Base-by-base conservation (phyloP, 2,113 vertebrate species). In the Sinocyclocheilus anophthalmus region DNA sequence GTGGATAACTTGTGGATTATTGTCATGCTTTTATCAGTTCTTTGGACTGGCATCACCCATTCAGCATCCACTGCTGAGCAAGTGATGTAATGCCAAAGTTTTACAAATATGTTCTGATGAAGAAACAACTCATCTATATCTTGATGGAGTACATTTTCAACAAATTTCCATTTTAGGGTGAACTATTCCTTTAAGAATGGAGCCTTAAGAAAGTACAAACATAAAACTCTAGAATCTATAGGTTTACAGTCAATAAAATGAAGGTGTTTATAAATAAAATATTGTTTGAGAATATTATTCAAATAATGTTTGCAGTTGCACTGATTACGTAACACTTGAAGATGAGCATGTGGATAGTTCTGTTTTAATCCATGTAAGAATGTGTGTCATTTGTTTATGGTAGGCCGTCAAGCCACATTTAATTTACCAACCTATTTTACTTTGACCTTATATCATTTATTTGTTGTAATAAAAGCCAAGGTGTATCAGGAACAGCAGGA, bases 371-470 rank as follows among this genome's bases (percentile, higher is more conserved):
- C 16, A 83, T 12, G 65, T 69, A 69, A 83, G 65, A 72, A 83
- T 72, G 18, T 8, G 11, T 55, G 26, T 39, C 10, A 72, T 83
- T 83, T 83, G 63, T 33, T 83, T 72, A 72, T 83, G 81, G 65
- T 55, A 55, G 26, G 24, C 65, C 26, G 63, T 83, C 67, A 70
- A 57, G 33, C 48, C 33, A 42, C 67, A 83, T 83, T 59, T 59
- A 7, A 42, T 80, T 42, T 20, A 61, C 77, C 77, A 61, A 39
- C 30, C 11, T 59, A 80, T 80, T 80, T 80, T 80, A 59, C 55
- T 80, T 42, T 80, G 18, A 33, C 57, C 53, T 37, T 63, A 63
- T 14, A 76, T 50, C 4, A 76, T 80, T 80, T 80, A 63, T 80
- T 80, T 18, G 77, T 24, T 3, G 30, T 61, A 59, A 73, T 84